Percentiles rank a stretch among this genome's conserved stretches.
phyloP scores from a whole-genome alignment of 1,140 invertebrate genomes.

The Arctopsyche grandis region DNA sequence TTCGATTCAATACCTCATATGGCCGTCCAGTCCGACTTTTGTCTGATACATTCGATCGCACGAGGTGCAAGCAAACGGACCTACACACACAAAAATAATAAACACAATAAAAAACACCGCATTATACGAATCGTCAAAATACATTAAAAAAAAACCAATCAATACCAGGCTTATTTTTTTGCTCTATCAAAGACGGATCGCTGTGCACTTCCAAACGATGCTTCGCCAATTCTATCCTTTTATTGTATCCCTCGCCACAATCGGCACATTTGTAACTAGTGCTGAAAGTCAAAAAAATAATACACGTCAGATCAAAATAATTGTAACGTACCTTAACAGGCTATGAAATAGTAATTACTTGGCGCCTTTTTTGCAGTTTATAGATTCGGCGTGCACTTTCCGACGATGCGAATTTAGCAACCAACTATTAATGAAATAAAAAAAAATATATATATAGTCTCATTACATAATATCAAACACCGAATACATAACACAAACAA shows the following conservation, averaged over 20 bases:
- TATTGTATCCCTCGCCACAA: constrained; percentile 49
- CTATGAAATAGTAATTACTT: constrained; percentile 57
- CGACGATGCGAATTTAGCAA: constrained; percentile 56
- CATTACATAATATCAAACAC: background rate
- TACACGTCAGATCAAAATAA: background rate
- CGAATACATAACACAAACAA: too few species aligned
- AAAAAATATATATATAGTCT: background rate
- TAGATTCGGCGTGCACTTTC: constrained; percentile 55
- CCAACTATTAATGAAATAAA: constrained; percentile 45
- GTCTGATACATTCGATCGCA: constrained; percentile 50
- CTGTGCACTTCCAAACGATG: constrained; percentile 39
- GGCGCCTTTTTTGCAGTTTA: constrained; percentile 58
- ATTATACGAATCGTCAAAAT: background rate
- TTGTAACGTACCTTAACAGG: background rate
- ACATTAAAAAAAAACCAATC: background rate
- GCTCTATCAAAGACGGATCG: constrained; percentile 40
- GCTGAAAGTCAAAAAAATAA: constrained; percentile 26
- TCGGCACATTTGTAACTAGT: constrained; percentile 50
- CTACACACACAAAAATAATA: constrained; percentile 28
- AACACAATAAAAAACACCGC: background rate
- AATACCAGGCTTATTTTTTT: constrained; percentile 47
- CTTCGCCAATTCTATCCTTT: constrained; percentile 45
- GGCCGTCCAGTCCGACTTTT: constrained; percentile 52
- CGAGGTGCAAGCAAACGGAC: constrained; percentile 45
- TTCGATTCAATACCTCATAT: constrained; percentile 47